Evolutionary conservation across 2,797 vertebrate genomes (phyloP).

Genomic region (Nannoperca australis): DNA sequence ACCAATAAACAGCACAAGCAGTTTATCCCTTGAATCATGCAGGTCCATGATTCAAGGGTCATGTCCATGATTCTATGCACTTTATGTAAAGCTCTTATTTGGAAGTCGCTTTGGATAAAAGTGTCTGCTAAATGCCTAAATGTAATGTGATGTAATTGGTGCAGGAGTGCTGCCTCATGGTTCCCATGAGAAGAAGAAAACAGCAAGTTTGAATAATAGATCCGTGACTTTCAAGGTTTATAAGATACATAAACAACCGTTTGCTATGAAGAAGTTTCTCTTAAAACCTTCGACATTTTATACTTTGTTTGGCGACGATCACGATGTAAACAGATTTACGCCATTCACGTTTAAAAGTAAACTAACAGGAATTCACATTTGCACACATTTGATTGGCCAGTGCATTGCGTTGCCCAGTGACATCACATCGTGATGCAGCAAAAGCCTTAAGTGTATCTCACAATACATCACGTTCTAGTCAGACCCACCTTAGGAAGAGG

Average conservation of each 20-base stretch:
- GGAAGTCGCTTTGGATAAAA: too few species aligned
- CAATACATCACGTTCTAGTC: not conserved
- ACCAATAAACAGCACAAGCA: not conserved
- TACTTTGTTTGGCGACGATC: not conserved
- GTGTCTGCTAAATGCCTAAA: too few species aligned
- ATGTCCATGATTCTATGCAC: too few species aligned
- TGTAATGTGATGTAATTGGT: too few species aligned
- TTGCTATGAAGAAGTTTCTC: not conserved
- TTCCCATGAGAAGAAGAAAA: not conserved
- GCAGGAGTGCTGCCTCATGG: not conserved
- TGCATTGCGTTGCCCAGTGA: not conserved
- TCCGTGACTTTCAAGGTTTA: not conserved
- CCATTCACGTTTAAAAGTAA: too few species aligned
- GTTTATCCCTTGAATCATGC: too few species aligned
- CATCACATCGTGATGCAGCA: not conserved
- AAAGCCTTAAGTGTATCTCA: not conserved
- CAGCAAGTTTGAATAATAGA: not conserved
- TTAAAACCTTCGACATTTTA: not conserved
- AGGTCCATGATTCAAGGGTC: too few species aligned
- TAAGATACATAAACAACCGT: not conserved
- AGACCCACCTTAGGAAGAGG: not conserved
- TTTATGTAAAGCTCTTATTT: too few species aligned
- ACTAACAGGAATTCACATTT: too few species aligned
- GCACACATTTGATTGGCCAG: not conserved
- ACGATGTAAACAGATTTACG: too few species aligned